Base-by-base conservation (phyloP, 2,888 invertebrate species). In the Apotomis capreana region DNA sequence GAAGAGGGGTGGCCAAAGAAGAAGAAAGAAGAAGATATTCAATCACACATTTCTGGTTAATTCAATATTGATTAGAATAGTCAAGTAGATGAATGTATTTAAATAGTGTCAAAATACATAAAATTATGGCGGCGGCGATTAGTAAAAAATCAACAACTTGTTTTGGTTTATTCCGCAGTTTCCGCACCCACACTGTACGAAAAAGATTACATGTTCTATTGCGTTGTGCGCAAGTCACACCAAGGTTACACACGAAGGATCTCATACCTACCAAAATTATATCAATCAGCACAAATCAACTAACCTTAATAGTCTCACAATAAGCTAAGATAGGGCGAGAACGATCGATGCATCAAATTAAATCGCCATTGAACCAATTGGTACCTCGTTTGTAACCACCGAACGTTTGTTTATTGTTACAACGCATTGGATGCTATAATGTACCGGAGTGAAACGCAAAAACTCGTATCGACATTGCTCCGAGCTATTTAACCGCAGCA, bases 341-440 rank as follows among this genome's bases (percentile, higher is more conserved):
- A 79, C 78, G 76, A 82, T 79, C 83, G 78, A 84, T 85, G 80
- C 79, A 83, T 84, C 84, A 85, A 87, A 88, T 87, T 83, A 86
- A 87, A 87, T 84, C 76, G 79, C 82, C 84, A 90, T 89, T 89
- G 84, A 85, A 80, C 79, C 88, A 89, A 89, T 89, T 88, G 85
- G 77, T 77, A 80, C 76, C 76, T 74, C 74, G 76, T 77, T 73
- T 76, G 74, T 81, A 76, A 75, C 78, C 74, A 80, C 77, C 75
- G 75, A 75, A 76, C 74, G 78, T 70, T 69, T 74, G 72, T 26
- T 26, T 26, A 26, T 26, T 26, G 26, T 73, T 78, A 71, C 74
- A 73, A 74, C 74, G 69, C 52, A 76, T 77, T 73, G 74, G 73
- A 76, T 78, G 75, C 73, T 76, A 76, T 76, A 76, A 77, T 69